Conservation (phyloP, 2,888 invertebrate genomes). For the Melinopterus prodromus region DNA sequence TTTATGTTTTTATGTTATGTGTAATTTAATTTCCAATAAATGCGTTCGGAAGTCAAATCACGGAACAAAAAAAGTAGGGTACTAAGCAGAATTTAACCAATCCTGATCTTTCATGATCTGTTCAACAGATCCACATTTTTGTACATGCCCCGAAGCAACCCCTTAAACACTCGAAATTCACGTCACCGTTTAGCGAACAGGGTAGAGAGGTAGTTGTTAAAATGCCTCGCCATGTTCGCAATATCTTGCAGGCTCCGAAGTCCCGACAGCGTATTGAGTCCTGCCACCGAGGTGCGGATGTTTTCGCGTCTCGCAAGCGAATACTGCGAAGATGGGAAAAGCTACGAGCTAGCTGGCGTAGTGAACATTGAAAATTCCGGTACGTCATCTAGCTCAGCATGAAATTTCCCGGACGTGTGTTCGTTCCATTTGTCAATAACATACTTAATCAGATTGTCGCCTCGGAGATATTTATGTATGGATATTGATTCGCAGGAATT, state of each 20-base stretch:
- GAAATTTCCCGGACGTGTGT: no score
- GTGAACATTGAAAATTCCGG: background rate
- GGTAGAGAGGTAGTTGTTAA: background rate
- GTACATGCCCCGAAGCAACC: background rate
- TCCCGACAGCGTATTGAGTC: background rate
- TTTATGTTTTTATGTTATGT: no score
- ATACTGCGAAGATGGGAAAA: background rate
- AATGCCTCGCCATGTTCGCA: background rate
- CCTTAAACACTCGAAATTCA: background rate
- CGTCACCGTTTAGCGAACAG: background rate
- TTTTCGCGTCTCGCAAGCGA: background rate
- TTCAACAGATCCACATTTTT: background rate
- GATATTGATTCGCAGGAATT: slow-evolving; percentile 20
- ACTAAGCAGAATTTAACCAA: background rate
- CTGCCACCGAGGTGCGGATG: background rate
- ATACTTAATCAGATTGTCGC: slow-evolving; percentile 30
- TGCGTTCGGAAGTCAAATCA: no score
- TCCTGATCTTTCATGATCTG: background rate
- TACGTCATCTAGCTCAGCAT: background rate
- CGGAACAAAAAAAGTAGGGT: no score
- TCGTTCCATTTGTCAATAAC: slow-evolving; percentile 23
- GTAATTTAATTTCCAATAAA: no score
- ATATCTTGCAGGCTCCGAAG: background rate
- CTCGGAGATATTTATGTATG: slow-evolving; percentile 30
- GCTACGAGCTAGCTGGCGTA: background rate